These are phyloP conservation scores for Drosophila gunungcola DNA, from an alignment of 1,140 invertebrate genomes.

Conservation along the genomic window DNA sequence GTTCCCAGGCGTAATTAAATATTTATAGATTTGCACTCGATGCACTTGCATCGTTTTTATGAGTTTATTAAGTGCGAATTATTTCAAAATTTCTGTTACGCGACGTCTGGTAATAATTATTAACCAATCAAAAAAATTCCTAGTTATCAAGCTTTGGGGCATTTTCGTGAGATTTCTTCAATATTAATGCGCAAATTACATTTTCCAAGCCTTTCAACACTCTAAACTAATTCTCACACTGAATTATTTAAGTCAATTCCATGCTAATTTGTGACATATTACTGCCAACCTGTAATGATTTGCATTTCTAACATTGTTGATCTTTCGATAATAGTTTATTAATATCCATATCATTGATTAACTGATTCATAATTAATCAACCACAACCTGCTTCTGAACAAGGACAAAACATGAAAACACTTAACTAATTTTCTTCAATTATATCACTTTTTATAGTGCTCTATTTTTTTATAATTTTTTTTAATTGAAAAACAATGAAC, in stretches of 20 bases:
- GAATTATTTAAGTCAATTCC: constrained; percentile 7
- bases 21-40: constrained; percentile 54
- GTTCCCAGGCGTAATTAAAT: constrained; percentile 63
- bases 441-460: too few relatives aligned
- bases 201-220: constrained; percentile 3
- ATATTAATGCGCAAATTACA: constrained; percentile 25
- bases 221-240: constrained; percentile 27
- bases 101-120: constrained; percentile 15
- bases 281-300: neutral
- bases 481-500: too few relatives aligned
- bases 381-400: neutral
- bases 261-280: constrained; percentile 17
- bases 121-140: constrained; percentile 24
- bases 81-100: constrained; percentile 40
- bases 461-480: too few relatives aligned
- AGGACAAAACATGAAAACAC: too few relatives aligned
- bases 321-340: neutral
- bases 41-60: constrained; percentile 41
- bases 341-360: constrained; percentile 6
- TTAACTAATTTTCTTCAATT: too few relatives aligned
- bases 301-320: constrained; percentile 6
- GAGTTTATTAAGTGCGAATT: constrained; percentile 52
- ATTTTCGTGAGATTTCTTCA: constrained; percentile 4
- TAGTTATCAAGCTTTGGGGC: neutral
- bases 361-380: constrained; percentile 10